Evolutionary conservation across 2,888 invertebrate genomes (phyloP).

Genomic region (Shargacucullia verbasci): DNA sequence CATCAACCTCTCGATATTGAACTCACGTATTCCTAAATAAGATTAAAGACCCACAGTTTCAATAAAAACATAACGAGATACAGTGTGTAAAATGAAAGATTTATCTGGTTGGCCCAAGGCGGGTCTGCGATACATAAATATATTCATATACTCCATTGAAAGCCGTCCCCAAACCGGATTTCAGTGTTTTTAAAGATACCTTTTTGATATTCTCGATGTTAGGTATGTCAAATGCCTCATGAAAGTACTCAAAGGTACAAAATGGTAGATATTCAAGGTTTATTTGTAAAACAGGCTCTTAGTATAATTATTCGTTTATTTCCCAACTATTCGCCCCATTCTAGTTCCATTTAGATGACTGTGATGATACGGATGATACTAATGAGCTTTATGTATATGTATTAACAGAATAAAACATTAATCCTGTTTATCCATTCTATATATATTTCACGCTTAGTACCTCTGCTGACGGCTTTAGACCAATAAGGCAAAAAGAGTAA

Average conservation of each 20-base stretch:
- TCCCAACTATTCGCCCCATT: neutral
- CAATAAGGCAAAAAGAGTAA: too few relatives aligned
- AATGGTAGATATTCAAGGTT: slow-evolving; percentile 18
- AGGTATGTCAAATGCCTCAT: slow-evolving; percentile 61
- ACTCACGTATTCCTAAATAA: slow-evolving; percentile 59
- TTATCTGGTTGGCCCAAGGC: slow-evolving; percentile 70
- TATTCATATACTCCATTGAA: slow-evolving; percentile 81
- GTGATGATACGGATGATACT: too few relatives aligned
- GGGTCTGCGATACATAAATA: slow-evolving; percentile 73
- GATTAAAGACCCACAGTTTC: slow-evolving; percentile 66
- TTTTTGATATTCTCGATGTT: slow-evolving; percentile 70
- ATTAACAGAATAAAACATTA: too few relatives aligned
- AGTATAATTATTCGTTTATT: slow-evolving; percentile 11
- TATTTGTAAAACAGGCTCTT: slow-evolving; percentile 5
- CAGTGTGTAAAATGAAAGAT: slow-evolving; percentile 80
- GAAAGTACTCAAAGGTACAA: slow-evolving; percentile 49
- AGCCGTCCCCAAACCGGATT: slow-evolving; percentile 71
- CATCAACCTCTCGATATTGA: slow-evolving; percentile 13
- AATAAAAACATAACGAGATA: slow-evolving; percentile 79
- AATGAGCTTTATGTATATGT: too few relatives aligned
- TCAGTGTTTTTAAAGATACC: slow-evolving; percentile 78
- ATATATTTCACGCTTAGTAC: too few relatives aligned
- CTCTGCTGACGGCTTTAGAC: too few relatives aligned
- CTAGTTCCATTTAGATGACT: too few relatives aligned
- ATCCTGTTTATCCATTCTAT: too few relatives aligned